Conservation (phyloP, 2,888 invertebrate genomes). For the Leucania comma region DNA sequence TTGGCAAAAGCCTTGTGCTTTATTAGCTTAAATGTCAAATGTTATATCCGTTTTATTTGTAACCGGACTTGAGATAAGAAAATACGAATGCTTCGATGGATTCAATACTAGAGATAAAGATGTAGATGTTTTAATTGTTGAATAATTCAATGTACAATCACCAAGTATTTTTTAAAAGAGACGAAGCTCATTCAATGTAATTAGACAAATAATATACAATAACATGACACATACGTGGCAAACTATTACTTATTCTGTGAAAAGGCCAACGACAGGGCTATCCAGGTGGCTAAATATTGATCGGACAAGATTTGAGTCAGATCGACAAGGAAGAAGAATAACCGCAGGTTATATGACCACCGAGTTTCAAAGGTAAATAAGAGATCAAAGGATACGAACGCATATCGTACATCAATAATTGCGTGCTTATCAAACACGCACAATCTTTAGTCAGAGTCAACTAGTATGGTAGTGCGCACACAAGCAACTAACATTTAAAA, state of each 20-base stretch:
- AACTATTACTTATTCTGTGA: too few relatives aligned
- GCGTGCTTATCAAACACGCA: conserved; percentile 5
- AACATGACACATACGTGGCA: too few relatives aligned
- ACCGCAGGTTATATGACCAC: neutral
- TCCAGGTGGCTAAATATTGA: too few relatives aligned
- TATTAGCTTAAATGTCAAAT: conserved; percentile 55
- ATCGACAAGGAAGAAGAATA: too few relatives aligned
- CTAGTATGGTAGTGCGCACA: neutral
- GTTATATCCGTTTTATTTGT: conserved; percentile 47
- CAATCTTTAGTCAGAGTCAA: neutral
- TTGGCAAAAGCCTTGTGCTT: conserved; percentile 51
- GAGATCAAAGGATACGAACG: conserved; percentile 16
- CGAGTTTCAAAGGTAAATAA: neutral
- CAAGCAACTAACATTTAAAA: conserved; percentile 2
- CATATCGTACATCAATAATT: neutral
- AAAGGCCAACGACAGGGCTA: too few relatives aligned
- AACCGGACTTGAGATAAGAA: conserved; percentile 26
- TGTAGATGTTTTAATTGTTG: neutral
- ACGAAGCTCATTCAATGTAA: neutral
- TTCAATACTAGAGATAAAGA: neutral
- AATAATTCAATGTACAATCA: neutral
- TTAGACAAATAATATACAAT: neutral
- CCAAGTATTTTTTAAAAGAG: neutral
- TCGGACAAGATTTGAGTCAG: too few relatives aligned
- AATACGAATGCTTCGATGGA: conserved; percentile 3